phyloP scores from a whole-genome alignment of 1,140 invertebrate species.

The Piezodorus guildinii region DNA sequence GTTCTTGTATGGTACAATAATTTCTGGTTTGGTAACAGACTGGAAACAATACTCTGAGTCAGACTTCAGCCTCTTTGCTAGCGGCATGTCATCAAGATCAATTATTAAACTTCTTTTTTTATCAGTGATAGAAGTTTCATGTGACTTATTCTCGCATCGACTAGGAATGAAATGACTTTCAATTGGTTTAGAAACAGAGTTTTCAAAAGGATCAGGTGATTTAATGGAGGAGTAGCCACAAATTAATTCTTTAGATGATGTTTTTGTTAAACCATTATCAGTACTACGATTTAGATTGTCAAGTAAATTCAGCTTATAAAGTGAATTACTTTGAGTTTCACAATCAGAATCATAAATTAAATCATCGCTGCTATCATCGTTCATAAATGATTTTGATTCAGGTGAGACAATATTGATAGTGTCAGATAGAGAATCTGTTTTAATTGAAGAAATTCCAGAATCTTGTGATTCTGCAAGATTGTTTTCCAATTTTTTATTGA shows the following conservation, averaged over 20 bases:
- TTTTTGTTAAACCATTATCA: not conserved
- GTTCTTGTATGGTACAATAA: not conserved
- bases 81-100: not conserved
- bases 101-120: not conserved
- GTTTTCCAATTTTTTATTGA: constrained; percentile 18
- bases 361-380: constrained; percentile 35
- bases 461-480: constrained; percentile 26
- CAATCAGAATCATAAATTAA: constrained; percentile 53
- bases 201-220: too few relatives aligned
- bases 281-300: not conserved
- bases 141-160: too few relatives aligned
- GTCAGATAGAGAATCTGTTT: constrained; percentile 21
- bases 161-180: too few relatives aligned
- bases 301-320: constrained; percentile 32
- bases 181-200: too few relatives aligned
- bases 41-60: not conserved
- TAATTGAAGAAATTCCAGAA: constrained; percentile 31
- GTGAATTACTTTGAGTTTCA: constrained; percentile 40
- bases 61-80: not conserved
- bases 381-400: constrained; percentile 3
- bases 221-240: too few relatives aligned
- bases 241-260: too few relatives aligned
- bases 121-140: not conserved
- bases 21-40: constrained; percentile 1
- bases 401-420: not conserved